A percentile compares a stretch with the other conserved stretches of the same genome.
These are phyloP conservation scores for Blennius ocellaris DNA, from an alignment of 2,113 vertebrate genomes.

Conservation along the genomic window DNA sequence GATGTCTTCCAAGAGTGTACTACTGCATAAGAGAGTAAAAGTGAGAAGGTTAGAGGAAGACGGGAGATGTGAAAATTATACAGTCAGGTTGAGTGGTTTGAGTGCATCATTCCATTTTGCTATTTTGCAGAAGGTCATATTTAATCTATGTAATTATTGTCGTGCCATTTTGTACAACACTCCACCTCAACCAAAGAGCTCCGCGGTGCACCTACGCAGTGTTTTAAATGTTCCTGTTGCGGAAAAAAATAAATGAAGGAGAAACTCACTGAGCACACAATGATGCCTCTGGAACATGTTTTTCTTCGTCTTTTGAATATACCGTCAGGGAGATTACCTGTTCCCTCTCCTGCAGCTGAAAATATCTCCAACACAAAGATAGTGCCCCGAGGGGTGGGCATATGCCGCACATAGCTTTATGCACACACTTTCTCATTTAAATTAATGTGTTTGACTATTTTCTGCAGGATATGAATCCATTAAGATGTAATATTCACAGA, in stretches of 20 bases:
- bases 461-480: slow-evolving; percentile 46
- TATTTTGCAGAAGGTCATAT: slow-evolving; percentile 67
- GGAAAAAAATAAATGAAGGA: not conserved
- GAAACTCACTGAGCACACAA: slow-evolving; percentile 18
- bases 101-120: slow-evolving; percentile 26
- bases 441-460: slow-evolving; percentile 58
- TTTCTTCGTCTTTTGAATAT: slow-evolving; percentile 33
- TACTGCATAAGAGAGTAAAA: not conserved
- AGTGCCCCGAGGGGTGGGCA: slow-evolving; percentile 11
- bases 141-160: slow-evolving; percentile 74
- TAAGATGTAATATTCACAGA: slow-evolving; percentile 32
- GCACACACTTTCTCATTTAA: slow-evolving; percentile 58
- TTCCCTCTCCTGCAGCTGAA: slow-evolving; percentile 41
- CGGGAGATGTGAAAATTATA: slow-evolving; percentile 7
- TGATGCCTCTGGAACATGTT: slow-evolving; percentile 18
- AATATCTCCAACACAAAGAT: slow-evolving; percentile 46
- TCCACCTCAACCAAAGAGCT: slow-evolving; percentile 32
- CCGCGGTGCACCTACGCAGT: slow-evolving; percentile 28
- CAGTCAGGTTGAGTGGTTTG: not conserved
- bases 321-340: slow-evolving; percentile 56
- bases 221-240: slow-evolving; percentile 30
- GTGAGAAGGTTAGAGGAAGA: not conserved
- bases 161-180: slow-evolving; percentile 51
- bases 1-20: slow-evolving; percentile 9
- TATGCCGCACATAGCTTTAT: slow-evolving; percentile 42